Base-by-base conservation (phyloP, 1,140 invertebrate species). In the Tetraneura akinire region DNA sequence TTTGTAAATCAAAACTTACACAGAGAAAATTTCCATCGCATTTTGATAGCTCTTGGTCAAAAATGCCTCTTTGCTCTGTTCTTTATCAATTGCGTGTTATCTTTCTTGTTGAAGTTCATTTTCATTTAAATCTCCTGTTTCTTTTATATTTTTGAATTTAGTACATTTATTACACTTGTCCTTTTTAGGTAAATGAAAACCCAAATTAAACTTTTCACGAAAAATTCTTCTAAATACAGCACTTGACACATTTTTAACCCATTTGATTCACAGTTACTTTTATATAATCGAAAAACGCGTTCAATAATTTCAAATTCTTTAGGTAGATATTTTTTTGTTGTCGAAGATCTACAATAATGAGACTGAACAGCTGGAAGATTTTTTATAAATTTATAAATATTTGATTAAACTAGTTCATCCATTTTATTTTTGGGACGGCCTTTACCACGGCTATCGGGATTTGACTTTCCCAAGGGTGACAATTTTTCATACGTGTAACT, bases 1-100 rank as follows among this genome's bases (percentile, higher is more conserved):
- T 66, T 45, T 66, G 29, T 66, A 66, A 45, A 29, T 66, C 62
- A 45, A 66, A 66, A 55, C 53, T 55, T 55, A 55, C 8, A 55
- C 53, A 55, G 53, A 55, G 53, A 55, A 55, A 55, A 55, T 55
- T 55, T n/a, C 53, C 53, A 55, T 55, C 53, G 53, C 53, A 55
- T 55, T 55, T 21, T 55, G 53, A 55, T 23, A 55, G 10, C 53
- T 55, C 53, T 55, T 55, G 53, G 53, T 55, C 53, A 55, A 55
- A 55, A 23, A 55, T 55, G 53, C 53, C n/a, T 55, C 53, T 55
- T 55, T 55, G n/a, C 53, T 55, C n/a, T 55, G 53, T 55, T 55
- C 53, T 55, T 55, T 55, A 23, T 55, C 10, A 55, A 55, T 55
- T 55, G 53, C n/a, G n/a, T 55, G 53, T 55, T 55, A 18, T 55